Evolutionary conservation across 2,113 vertebrate species (phyloP).

Genomic region (Onychostruthus taczanowskii): DNA sequence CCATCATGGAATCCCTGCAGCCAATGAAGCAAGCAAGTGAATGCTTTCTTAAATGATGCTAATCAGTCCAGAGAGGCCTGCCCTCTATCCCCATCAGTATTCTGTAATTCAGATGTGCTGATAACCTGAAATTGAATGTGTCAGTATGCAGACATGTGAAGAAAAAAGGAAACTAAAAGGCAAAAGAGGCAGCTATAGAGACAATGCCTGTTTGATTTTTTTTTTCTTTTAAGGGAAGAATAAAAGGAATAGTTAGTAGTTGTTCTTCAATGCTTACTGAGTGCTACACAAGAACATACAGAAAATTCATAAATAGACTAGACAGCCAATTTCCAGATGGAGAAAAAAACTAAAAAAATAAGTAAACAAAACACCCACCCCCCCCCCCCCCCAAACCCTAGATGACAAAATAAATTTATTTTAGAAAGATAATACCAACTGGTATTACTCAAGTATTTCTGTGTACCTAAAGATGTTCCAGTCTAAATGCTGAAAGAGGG

Average conservation of each 20-base stretch:
- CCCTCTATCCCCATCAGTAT: slow-evolving; percentile 89
- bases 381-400: neutral
- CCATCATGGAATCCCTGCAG: slow-evolving; percentile 85
- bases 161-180: slow-evolving; percentile 66
- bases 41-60: slow-evolving; percentile 96
- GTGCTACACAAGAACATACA: slow-evolving; percentile 42
- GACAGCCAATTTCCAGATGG: slow-evolving; percentile 29
- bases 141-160: slow-evolving; percentile 82
- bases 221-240: slow-evolving; percentile 36
- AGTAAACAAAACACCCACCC: neutral
- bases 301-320: slow-evolving; percentile 54
- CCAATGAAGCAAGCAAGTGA: slow-evolving; percentile 81
- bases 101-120: slow-evolving; percentile 93
- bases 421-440: neutral
- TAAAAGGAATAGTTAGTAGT: slow-evolving; percentile 61
- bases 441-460: neutral
- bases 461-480: slow-evolving; percentile 6
- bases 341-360: neutral
- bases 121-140: slow-evolving; percentile 95
- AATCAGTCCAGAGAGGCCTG: slow-evolving; percentile 95
- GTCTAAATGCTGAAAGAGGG: slow-evolving; percentile 38
- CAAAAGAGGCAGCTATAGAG: slow-evolving; percentile 58
- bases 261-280: slow-evolving; percentile 61
- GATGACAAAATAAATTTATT: neutral
- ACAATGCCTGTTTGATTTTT: slow-evolving; percentile 63